These are phyloP conservation scores for Myotis findleyi DNA, from an alignment of 2,797 vertebrate species.

Conservation along the genomic window DNA sequence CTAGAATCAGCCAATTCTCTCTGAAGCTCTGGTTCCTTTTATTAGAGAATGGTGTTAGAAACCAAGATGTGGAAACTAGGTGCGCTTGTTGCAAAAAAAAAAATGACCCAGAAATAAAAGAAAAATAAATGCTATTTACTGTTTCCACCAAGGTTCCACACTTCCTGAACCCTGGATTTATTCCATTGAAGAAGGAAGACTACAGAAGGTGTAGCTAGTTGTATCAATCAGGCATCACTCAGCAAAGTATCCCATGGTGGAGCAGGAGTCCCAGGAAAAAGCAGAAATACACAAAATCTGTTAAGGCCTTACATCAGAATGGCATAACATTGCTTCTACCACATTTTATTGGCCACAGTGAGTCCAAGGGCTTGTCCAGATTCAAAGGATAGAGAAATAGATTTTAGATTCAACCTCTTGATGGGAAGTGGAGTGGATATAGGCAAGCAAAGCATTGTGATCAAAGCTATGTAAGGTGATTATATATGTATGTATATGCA, in stretches of 20 bases:
- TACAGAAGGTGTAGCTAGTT: background rate
- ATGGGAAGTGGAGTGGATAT: background rate
- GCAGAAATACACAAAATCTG: background rate
- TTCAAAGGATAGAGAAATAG: background rate
- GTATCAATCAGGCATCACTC: background rate
- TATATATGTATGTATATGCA: background rate
- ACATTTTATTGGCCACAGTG: background rate
- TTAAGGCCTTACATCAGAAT: background rate
- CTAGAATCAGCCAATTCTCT: background rate
- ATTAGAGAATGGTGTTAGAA: background rate
- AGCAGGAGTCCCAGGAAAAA: background rate
- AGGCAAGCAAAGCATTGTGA: background rate
- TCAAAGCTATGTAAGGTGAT: background rate
- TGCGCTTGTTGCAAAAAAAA: background rate
- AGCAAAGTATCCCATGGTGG: background rate
- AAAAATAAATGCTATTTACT: background rate
- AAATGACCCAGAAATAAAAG: background rate
- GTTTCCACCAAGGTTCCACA: background rate
- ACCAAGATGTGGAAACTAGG: background rate
- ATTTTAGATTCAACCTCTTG: background rate
- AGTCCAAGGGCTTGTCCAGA: background rate
- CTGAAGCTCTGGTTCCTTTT: background rate
- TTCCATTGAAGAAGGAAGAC: background rate
- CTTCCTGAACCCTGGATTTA: background rate
- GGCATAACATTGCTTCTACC: background rate